Percentiles rank a stretch among this genome's conserved stretches.
Evolutionary conservation across 2,797 vertebrate species (phyloP).

Genomic region (Propithecus deckenii): DNA sequence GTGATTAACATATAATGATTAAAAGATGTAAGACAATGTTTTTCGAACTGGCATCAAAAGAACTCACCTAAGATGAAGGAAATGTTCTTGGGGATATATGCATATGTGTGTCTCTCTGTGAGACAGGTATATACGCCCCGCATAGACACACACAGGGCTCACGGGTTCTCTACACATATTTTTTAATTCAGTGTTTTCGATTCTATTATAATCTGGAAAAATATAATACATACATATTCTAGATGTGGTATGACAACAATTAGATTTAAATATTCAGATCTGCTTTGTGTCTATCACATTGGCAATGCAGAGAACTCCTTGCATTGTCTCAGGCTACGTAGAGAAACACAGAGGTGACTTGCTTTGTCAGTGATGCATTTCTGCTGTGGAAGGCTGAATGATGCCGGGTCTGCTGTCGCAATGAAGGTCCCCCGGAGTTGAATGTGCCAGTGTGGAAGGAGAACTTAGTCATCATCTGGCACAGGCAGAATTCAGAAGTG

Average conservation of each 20-base stretch:
- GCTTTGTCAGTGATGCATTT: not conserved
- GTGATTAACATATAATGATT: not conserved
- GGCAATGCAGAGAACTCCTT: not conserved
- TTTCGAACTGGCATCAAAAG: not conserved
- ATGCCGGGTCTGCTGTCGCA: not conserved
- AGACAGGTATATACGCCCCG: no score
- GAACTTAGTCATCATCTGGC: not conserved
- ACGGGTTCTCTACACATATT: not conserved
- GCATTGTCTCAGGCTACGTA: not conserved
- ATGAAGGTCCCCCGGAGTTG: not conserved
- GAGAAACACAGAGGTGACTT: not conserved
- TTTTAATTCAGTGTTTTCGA: conserved; percentile 27
- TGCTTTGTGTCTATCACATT: not conserved
- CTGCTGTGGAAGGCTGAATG: not conserved
- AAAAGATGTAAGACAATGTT: not conserved
- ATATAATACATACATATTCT: not conserved
- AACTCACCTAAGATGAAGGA: not conserved
- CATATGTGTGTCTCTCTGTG: not conserved
- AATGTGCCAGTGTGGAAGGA: not conserved
- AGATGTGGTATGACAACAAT: not conserved
- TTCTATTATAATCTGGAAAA: not conserved
- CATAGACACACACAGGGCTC: not conserved
- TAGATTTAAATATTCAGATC: not conserved
- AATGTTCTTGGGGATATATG: not conserved
- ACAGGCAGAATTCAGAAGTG: not conserved